Evolutionary conservation across 1,140 invertebrate species (phyloP).

Genomic region (Drosophila virilis): DNA sequence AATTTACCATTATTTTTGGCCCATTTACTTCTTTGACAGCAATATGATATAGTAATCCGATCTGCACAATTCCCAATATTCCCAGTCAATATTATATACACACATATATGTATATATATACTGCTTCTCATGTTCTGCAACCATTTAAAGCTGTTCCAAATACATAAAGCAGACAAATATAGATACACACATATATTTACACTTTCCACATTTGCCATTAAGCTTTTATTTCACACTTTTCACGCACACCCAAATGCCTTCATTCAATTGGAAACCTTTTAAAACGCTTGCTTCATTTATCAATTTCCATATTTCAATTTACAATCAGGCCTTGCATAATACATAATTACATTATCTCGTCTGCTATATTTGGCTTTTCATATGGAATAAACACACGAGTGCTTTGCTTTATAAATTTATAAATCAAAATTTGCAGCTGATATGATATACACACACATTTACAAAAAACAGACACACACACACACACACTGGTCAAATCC

Average conservation of each 20-base stretch:
- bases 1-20: no score
- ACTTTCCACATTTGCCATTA: neutral
- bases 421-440: conserved; percentile 5
- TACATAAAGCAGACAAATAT: no score
- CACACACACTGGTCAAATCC: neutral
- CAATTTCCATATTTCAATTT: conserved; percentile 8
- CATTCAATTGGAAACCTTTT: conserved; percentile 11
- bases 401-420: conserved; percentile 10
- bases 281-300: neutral
- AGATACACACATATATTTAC: neutral
- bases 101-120: no score
- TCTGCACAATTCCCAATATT: no score
- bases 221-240: conserved; percentile 1
- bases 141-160: no score
- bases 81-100: no score
- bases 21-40: no score
- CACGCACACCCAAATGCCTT: neutral
- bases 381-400: neutral
- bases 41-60: no score
- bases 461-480: neutral
- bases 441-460: neutral
- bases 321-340: conserved; percentile 18
- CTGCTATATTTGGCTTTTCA: neutral
- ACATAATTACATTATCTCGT: conserved; percentile 17
- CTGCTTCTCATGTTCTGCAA: no score